Percentiles rank a stretch among this genome's conserved stretches.
Evolutionary conservation across 2,797 vertebrate genomes (phyloP).

Genomic region (Champsocephalus gunnari): DNA sequence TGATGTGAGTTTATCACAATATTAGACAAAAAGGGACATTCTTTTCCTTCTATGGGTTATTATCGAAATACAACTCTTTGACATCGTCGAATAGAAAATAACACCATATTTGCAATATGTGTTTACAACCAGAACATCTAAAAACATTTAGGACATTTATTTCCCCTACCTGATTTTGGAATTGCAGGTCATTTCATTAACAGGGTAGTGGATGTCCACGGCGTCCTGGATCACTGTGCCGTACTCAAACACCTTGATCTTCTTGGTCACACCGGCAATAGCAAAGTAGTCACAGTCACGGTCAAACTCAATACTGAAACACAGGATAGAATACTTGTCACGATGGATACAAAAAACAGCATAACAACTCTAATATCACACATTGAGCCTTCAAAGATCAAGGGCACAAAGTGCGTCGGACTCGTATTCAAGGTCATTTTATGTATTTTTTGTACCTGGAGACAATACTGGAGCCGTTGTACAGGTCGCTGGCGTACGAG

Average conservation of each 20-base stretch:
- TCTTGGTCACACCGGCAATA: constrained; percentile 99
- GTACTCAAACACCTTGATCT: constrained; percentile 99
- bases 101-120: background rate
- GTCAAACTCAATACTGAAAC: constrained; percentile 97
- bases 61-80: too few relatives aligned
- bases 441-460: constrained; percentile 88
- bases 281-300: constrained; percentile 99
- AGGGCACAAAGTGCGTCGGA: too few relatives aligned
- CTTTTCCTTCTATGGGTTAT: background rate
- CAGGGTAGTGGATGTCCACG: constrained; percentile 99
- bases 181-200: constrained; percentile 99
- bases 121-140: background rate
- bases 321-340: background rate
- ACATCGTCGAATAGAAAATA: too few relatives aligned
- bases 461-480: constrained; percentile 99
- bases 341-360: background rate
- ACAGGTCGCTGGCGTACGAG: constrained; percentile 98
- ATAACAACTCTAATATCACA: background rate
- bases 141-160: background rate
- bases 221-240: constrained; percentile 99
- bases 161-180: constrained; percentile 96
- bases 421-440: accelerated
- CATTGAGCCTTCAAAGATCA: background rate
- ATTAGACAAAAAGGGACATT: background rate
- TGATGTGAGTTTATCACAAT: too few relatives aligned